A percentile compares a stretch with the other conserved stretches of the same genome.
Conservation (phyloP, 1,140 invertebrate species). For the Drosophila ercepeae region DNA sequence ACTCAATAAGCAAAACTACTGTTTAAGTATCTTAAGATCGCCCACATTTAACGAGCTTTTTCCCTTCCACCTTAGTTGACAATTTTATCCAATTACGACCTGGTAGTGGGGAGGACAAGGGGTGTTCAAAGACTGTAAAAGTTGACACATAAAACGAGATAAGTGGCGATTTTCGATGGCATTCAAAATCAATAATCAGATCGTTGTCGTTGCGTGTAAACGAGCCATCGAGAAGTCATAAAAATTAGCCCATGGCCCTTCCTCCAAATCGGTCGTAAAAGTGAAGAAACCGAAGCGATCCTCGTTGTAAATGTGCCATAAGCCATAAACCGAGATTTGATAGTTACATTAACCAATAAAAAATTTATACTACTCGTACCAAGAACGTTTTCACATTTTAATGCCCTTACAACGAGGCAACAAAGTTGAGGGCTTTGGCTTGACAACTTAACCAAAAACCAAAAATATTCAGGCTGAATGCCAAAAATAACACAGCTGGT, state of each 20-base stretch:
- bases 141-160: slow-evolving; percentile 51
- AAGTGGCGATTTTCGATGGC: slow-evolving; percentile 30
- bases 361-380: slow-evolving; percentile 24
- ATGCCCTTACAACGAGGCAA: slow-evolving; percentile 34
- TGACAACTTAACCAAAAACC: slow-evolving; percentile 39
- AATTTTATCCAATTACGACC: slow-evolving; percentile 23
- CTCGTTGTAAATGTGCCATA: slow-evolving; percentile 38
- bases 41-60: slow-evolving; percentile 1
- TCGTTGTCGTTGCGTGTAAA: slow-evolving; percentile 48
- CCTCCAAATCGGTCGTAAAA: slow-evolving; percentile 24
- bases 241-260: slow-evolving; percentile 30
- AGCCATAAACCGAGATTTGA: slow-evolving; percentile 48
- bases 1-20: slow-evolving; percentile 21
- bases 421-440: slow-evolving; percentile 22
- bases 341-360: slow-evolving; percentile 42
- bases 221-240: slow-evolving; percentile 36
- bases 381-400: slow-evolving; percentile 31
- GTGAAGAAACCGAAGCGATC: slow-evolving; percentile 39
- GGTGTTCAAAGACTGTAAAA: slow-evolving; percentile 26
- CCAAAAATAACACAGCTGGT: slow-evolving; percentile 12
- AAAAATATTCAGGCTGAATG: slow-evolving; percentile 10
- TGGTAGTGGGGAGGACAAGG: neutral
- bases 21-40: slow-evolving; percentile 13
- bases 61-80: slow-evolving; percentile 4
- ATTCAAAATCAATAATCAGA: slow-evolving; percentile 52